Conservation (phyloP, 2,113 vertebrate genomes). For the Percopsis transmontana region DNA sequence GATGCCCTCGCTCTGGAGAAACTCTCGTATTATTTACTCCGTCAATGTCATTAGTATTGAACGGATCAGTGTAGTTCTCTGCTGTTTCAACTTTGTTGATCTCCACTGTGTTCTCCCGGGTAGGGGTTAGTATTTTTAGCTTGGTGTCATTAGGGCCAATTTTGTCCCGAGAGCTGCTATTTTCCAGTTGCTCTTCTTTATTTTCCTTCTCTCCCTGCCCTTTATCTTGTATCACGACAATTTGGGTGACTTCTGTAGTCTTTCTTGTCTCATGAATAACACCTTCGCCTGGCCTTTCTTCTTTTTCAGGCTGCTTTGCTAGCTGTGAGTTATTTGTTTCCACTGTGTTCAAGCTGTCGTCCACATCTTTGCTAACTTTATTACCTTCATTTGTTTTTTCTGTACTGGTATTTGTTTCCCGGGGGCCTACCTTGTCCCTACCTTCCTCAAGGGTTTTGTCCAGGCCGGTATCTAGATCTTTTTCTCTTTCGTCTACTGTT, state of each 20-base stretch:
- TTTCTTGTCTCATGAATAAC: constrained; percentile 28
- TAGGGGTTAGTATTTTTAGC: constrained; percentile 26
- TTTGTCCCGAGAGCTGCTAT: constrained; percentile 52
- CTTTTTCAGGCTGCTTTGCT: constrained; percentile 24
- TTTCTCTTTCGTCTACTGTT: constrained; percentile 44
- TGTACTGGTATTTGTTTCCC: constrained; percentile 40
- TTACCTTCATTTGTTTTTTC: constrained; percentile 38
- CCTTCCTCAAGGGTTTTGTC: constrained; percentile 40
- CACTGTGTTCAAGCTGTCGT: constrained; percentile 51
- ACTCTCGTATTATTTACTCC: constrained; percentile 43
- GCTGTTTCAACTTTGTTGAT: constrained; percentile 50
- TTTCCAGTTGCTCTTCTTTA: constrained; percentile 68
- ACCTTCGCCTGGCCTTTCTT: constrained; percentile 21
- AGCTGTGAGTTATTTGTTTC: constrained; percentile 39
- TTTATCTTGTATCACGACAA: constrained; percentile 57
- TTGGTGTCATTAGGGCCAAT: constrained; percentile 70
- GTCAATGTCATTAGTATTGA: constrained; percentile 46
- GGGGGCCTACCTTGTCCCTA: constrained; percentile 33
- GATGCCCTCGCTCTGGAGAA: constrained; percentile 20
- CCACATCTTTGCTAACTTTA: constrained; percentile 33
- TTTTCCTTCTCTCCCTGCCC: constrained; percentile 63
- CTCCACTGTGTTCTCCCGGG: constrained; percentile 55
- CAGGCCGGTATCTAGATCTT: constrained; percentile 41
- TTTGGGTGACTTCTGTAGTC: constrained; percentile 38
- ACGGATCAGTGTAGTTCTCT: constrained; percentile 50